A percentile compares a stretch with the other conserved stretches of the same genome.
Evolutionary conservation across 2,888 invertebrate species (phyloP).

Genomic region (Conchocele bisecta): DNA sequence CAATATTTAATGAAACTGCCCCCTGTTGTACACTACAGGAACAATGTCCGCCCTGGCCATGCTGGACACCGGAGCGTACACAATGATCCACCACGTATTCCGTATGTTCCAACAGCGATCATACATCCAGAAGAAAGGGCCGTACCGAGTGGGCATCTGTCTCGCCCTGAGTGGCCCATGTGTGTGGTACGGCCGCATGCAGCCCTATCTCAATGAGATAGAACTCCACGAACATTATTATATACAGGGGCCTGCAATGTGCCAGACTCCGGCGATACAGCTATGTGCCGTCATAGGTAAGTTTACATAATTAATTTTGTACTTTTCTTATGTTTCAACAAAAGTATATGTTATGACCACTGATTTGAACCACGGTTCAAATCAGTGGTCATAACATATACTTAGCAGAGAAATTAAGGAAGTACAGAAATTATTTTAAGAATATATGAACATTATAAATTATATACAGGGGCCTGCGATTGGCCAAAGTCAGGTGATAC

Average conservation of each 20-base stretch:
- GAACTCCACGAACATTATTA: conserved; percentile 79
- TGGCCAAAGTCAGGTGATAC: conserved; percentile 74
- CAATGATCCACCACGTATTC: conserved; percentile 63
- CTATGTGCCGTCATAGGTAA: conserved; percentile 76
- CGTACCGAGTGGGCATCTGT: conserved; percentile 77
- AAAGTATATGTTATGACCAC: too few species aligned
- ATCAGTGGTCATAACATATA: too few species aligned
- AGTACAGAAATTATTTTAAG: too few species aligned
- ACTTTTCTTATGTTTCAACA: too few species aligned
- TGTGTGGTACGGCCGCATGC: conserved; percentile 75
- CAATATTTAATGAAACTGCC: too few species aligned
- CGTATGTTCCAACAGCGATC: conserved; percentile 67
- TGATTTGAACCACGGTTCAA: too few species aligned
- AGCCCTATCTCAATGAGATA: conserved; percentile 76
- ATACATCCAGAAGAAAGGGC: conserved; percentile 77
- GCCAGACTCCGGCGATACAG: conserved; percentile 74
- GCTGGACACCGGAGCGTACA: conserved; percentile 73
- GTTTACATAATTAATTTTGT: not conserved
- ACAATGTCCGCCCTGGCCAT: conserved; percentile 67
- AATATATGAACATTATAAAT: too few species aligned
- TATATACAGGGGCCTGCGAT: conserved; percentile 79
- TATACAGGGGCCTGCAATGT: conserved; percentile 78
- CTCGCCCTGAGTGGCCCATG: conserved; percentile 73
- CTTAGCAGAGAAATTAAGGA: too few species aligned
- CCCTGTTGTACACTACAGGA: conserved; percentile 45